Evolutionary conservation across 2,113 vertebrate species (phyloP).

Genomic region (Misgurnus mizolepis): DNA sequence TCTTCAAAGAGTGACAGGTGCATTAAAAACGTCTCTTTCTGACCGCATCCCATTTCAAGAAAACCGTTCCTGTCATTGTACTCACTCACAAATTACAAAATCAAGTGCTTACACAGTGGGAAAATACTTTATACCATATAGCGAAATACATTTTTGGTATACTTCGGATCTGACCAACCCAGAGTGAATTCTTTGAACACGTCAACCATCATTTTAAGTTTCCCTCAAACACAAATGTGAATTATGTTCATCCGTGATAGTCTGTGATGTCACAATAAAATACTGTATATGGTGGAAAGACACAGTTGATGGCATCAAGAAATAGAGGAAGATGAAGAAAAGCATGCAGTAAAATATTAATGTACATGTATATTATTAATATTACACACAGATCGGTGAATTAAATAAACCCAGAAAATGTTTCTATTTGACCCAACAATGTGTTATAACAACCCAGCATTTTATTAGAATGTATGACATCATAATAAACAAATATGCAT

Average conservation of each 20-base stretch:
- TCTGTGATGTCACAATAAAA: not conserved
- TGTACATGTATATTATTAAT: not conserved
- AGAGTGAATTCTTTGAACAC: not conserved
- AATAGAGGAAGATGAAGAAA: not conserved
- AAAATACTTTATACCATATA: not conserved
- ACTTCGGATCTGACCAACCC: not conserved
- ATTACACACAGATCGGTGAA: no score
- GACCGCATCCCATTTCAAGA: slow-evolving; percentile 16
- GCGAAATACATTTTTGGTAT: not conserved
- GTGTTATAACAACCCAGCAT: no score
- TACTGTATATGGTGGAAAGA: no score
- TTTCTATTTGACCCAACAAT: no score
- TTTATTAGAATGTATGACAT: no score
- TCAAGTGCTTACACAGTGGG: slow-evolving; percentile 3
- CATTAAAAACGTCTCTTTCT: slow-evolving; percentile 31
- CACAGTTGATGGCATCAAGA: no score
- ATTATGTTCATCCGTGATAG: not conserved
- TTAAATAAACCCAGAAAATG: no score
- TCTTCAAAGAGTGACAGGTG: slow-evolving; percentile 27
- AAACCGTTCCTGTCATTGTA: slow-evolving; percentile 22
- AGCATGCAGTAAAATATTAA: not conserved
- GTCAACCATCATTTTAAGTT: slow-evolving; percentile 12
- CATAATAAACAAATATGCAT: no score
- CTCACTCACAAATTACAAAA: slow-evolving; percentile 18
- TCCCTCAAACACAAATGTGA: slow-evolving; percentile 29